A percentile compares a stretch with the other conserved stretches of the same genome.
phyloP scores from a whole-genome alignment of 23 tunicate species.

The Halocynthia roretzi region DNA sequence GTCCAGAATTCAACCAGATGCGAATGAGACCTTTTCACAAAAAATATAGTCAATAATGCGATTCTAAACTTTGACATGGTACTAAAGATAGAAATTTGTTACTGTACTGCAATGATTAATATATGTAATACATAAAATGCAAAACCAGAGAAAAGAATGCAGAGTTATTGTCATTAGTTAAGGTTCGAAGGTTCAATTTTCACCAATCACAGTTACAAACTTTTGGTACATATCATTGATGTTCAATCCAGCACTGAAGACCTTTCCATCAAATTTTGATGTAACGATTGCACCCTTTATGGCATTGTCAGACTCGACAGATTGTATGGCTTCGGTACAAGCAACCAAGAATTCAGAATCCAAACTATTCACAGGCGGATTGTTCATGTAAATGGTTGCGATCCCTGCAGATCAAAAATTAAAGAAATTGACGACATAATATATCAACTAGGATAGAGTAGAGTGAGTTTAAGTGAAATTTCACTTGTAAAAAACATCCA shows the following conservation, averaged over 20 bases:
- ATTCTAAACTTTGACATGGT: not conserved
- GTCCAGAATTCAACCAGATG: slow-evolving; percentile 62
- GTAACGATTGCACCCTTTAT: slow-evolving; percentile 53
- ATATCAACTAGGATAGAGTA: too few relatives aligned
- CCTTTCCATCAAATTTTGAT: slow-evolving; percentile 80
- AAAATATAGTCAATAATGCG: not conserved
- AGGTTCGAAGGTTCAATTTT: not conserved
- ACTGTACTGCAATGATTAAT: too few relatives aligned
- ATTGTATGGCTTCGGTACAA: slow-evolving; percentile 38
- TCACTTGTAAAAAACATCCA: too few relatives aligned
- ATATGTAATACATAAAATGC: too few relatives aligned
- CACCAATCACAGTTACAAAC: too few relatives aligned
- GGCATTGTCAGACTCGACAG: slow-evolving; percentile 26
- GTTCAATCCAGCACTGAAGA: slow-evolving; percentile 84
- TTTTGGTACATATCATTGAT: slow-evolving; percentile 50
- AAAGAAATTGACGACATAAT: too few relatives aligned
- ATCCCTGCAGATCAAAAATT: slow-evolving; percentile 25
- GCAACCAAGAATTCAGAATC: slow-evolving; percentile 34
- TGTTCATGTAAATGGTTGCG: slow-evolving; percentile 30
- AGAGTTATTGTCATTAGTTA: not conserved
- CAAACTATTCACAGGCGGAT: slow-evolving; percentile 75
- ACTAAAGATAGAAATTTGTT: too few relatives aligned
- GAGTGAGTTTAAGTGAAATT: too few relatives aligned
- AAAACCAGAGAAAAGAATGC: not conserved
- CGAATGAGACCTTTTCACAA: slow-evolving; percentile 33